Base-by-base conservation (phyloP, 2,888 invertebrate species). In the Hofmannophila pseudospretella region DNA sequence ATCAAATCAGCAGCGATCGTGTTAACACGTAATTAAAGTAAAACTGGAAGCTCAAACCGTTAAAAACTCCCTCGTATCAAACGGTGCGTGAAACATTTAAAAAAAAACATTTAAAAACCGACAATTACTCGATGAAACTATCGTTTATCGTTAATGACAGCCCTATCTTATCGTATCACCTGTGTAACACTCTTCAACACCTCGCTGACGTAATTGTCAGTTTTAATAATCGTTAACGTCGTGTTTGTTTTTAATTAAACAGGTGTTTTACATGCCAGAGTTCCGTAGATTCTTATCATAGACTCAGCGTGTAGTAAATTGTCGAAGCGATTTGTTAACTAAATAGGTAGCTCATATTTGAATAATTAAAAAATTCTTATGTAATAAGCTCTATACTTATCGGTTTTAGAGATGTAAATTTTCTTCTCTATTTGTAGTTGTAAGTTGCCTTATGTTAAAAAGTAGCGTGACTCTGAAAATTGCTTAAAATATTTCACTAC, bases 31-130 rank as follows among this genome's bases (percentile, higher is more conserved):
- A 39, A 39, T 34, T 34, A 34, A 11, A 7, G 7, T 7, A 31
- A 27, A 39, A 31, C 16, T 26, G 30, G 31, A 38, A 23, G 34
- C 38, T 41, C 32, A 11, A 37, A 13, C 16, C 31, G 22, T 39
- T 28, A 30, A 39, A 33, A 39, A 47, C 38, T 41, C 36, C 44
- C 39, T 39, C 39, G 46, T 39, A 53, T 47, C 54, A 61, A 71
- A 53, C 72, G 54, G 54, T 44, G 68, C 77, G 62, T 79, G 70
- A 73, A 79, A 80, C 72, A 57, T 42, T 56, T 51, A 67, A 62
- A 67, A 74, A 74, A 73, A n/a, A n/a, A n/a, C n/a, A n/a, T n/a
- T n/a, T n/a, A n/a, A n/a, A n/a, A 76, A 52, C 45, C 45, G 45
- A 60, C 60, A 66, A 67, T 67, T 67, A 70, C 57, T 43, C 40